phyloP scores from a whole-genome alignment of 2,888 invertebrate species.

The Sinotaia quadrata region DNA sequence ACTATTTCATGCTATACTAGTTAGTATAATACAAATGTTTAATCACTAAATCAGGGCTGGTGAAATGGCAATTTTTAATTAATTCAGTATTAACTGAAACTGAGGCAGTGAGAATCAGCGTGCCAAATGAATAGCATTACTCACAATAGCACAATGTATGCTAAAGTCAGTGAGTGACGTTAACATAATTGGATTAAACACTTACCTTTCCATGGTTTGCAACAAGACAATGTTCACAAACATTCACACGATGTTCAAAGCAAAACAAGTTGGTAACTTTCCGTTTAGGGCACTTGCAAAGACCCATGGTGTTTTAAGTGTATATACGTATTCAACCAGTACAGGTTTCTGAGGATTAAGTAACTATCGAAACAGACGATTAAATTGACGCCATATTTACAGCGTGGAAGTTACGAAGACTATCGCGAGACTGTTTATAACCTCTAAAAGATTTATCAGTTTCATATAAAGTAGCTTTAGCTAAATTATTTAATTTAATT shows the following conservation, averaged over 20 bases:
- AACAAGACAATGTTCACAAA: slow-evolving; percentile 98
- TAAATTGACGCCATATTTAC: slow-evolving; percentile 34
- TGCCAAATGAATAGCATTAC: no score
- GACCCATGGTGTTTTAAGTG: slow-evolving; percentile 85
- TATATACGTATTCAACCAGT: no score
- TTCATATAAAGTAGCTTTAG: background rate
- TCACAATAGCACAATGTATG: no score
- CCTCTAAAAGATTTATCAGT: background rate
- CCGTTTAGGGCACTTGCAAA: slow-evolving; percentile 98
- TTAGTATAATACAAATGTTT: no score
- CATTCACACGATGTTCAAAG: slow-evolving; percentile 98
- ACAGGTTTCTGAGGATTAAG: no score
- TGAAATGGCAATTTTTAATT: no score
- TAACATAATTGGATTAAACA: no score
- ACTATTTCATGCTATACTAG: no score
- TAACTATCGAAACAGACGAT: background rate
- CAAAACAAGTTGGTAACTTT: slow-evolving; percentile 99
- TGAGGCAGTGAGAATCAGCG: no score
- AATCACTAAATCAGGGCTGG: no score
- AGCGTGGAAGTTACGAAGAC: slow-evolving; percentile 17
- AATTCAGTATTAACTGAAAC: no score
- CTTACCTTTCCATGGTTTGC: slow-evolving; percentile 93
- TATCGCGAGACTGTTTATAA: background rate
- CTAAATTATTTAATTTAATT: background rate
- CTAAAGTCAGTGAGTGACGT: no score